A percentile compares a stretch with the other conserved stretches of the same genome.
Evolutionary conservation across 1,140 invertebrate genomes (phyloP).

Genomic region (Neelides sp.): DNA sequence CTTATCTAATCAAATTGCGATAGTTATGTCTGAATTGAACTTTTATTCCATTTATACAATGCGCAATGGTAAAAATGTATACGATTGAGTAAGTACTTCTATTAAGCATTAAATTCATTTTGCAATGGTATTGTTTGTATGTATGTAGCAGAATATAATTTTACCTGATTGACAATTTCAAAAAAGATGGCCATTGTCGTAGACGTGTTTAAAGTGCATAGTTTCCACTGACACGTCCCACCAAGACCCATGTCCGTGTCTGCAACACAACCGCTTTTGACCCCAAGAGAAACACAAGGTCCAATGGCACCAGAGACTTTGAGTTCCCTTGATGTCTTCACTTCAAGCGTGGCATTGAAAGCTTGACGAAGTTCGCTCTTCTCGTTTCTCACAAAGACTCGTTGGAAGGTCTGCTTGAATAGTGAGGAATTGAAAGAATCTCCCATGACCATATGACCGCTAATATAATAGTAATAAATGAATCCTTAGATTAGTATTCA

Average conservation of each 20-base stretch:
- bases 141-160: not conserved
- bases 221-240: constrained; percentile 95
- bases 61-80: not conserved
- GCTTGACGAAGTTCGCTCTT: constrained; percentile 93
- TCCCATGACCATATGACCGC: constrained; percentile 98
- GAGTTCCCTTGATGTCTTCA: constrained; percentile 79
- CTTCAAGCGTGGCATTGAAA: constrained; percentile 91
- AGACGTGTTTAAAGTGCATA: constrained; percentile 84
- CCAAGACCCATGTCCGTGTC: constrained; percentile 96
- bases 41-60: too few species aligned
- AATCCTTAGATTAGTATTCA: not conserved
- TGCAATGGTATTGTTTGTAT: not conserved
- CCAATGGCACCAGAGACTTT: constrained; percentile 92
- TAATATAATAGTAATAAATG: constrained; percentile 38
- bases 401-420: constrained; percentile 97
- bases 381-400: constrained; percentile 88
- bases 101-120: not conserved
- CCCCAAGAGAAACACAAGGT: constrained; percentile 83
- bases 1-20: too few species aligned
- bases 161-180: constrained; percentile 83
- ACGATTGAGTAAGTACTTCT: not conserved
- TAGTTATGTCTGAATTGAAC: too few species aligned
- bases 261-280: constrained; percentile 78
- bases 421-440: constrained; percentile 98
- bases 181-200: constrained; percentile 91